Evolutionary conservation across 1,140 invertebrate species (phyloP).

Genomic region (Tetragnatha versicolor): DNA sequence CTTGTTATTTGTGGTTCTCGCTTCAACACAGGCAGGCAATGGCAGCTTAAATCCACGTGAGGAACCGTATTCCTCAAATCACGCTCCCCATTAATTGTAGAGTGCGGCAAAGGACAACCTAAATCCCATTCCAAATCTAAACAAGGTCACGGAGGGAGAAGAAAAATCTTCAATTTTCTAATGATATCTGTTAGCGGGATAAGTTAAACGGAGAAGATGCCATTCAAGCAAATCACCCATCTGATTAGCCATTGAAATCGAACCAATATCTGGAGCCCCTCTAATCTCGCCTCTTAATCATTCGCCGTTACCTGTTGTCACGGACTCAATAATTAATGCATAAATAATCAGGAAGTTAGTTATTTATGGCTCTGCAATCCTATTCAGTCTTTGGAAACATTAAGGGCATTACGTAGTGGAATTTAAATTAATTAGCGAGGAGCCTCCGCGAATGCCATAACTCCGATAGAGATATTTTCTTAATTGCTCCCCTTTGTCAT

Average conservation of each 20-base stretch:
- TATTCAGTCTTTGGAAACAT: conserved; percentile 1
- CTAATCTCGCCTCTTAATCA: conserved; percentile 11
- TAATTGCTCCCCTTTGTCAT: conserved; percentile 19
- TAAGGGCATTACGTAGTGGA: conserved; percentile 14
- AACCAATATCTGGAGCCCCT: background rate
- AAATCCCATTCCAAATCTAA: no score
- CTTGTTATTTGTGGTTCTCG: no score
- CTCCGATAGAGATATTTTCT: conserved; percentile 29
- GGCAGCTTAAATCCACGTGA: no score
- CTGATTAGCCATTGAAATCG: background rate
- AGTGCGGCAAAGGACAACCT: no score
- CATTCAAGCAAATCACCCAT: no score
- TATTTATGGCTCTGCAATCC: conserved; percentile 1
- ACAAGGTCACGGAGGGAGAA: no score
- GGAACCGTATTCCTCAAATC: no score
- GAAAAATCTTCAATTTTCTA: no score
- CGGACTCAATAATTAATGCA: conserved; percentile 18
- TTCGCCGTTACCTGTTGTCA: conserved; percentile 7
- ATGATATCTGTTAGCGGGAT: no score
- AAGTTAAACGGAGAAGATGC: no score
- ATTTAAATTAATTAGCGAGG: conserved; percentile 18
- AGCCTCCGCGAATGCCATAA: conserved; percentile 5
- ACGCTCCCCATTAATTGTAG: no score
- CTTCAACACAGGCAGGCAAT: no score
- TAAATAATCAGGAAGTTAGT: conserved; percentile 25